Conservation (phyloP, 2,888 invertebrate species). For the Amaurobius ferox region DNA sequence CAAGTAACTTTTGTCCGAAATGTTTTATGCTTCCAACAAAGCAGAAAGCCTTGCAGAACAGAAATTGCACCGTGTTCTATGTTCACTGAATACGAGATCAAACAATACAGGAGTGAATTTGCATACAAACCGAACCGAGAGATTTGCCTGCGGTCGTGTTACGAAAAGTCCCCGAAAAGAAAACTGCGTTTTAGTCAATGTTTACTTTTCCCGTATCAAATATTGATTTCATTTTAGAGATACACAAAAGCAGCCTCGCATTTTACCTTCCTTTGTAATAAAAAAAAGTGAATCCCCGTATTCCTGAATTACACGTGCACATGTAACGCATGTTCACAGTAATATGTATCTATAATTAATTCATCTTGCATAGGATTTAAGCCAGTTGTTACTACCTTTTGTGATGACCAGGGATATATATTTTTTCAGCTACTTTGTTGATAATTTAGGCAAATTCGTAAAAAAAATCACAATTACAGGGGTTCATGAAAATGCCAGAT, state of each 20-base stretch:
- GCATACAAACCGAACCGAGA: constrained; percentile 21
- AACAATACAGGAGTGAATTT: constrained; percentile 19
- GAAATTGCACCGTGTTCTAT: background rate
- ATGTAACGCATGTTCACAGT: too few species aligned
- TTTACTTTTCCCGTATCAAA: background rate
- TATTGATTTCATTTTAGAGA: constrained; percentile 27
- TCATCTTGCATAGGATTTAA: too few species aligned
- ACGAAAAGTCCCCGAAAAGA: background rate
- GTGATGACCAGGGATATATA: too few species aligned
- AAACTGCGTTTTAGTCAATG: background rate
- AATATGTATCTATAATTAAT: too few species aligned
- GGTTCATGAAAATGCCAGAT: too few species aligned
- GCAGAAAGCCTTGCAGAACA: background rate
- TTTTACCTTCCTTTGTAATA: too few species aligned
- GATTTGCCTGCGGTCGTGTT: background rate
- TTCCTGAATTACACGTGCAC: too few species aligned
- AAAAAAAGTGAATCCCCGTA: too few species aligned
- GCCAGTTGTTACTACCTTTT: too few species aligned
- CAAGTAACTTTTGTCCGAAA: background rate
- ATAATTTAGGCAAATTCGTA: too few species aligned
- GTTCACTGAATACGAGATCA: constrained; percentile 1
- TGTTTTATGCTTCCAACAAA: background rate
- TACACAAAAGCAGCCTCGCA: background rate
- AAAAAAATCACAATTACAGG: too few species aligned
- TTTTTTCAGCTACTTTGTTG: too few species aligned